Percentiles rank a stretch among this genome's conserved stretches.
These are phyloP conservation scores for Brachypteracias leptosomus DNA, from an alignment of 2,113 vertebrate species.

Conservation along the genomic window DNA sequence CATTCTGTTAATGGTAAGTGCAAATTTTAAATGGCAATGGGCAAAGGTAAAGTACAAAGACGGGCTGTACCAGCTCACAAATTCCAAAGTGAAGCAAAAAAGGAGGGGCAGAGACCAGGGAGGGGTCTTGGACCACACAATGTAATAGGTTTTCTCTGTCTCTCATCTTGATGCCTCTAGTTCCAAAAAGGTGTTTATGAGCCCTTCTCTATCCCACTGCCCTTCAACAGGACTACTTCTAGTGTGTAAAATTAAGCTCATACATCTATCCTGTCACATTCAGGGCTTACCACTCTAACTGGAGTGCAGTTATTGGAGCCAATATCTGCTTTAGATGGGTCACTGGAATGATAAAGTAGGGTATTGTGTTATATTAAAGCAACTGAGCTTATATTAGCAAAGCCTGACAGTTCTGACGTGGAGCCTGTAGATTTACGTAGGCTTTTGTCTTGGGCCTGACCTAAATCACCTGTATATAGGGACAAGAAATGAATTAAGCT, in stretches of 20 bases:
- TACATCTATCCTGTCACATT: not conserved
- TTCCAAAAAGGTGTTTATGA: not conserved
- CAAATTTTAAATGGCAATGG: not conserved
- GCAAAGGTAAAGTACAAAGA: not conserved
- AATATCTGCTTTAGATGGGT: not conserved
- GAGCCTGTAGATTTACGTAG: not conserved
- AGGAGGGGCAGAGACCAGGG: not conserved
- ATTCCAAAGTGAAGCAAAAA: not conserved
- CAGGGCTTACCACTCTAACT: not conserved
- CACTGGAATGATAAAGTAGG: not conserved
- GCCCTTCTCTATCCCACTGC: not conserved
- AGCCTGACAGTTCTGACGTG: not conserved
- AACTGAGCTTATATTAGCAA: not conserved
- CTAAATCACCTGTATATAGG: not conserved
- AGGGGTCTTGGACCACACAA: accelerated
- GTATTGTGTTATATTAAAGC: not conserved
- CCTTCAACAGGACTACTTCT: not conserved
- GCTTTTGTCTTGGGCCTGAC: not conserved
- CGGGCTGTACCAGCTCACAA: not conserved
- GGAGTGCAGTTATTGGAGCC: not conserved
- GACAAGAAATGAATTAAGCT: not conserved
- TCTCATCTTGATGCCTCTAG: not conserved
- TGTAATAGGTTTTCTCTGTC: not conserved
- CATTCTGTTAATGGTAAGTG: not conserved
- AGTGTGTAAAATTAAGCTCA: not conserved